Evolutionary conservation across 2,888 invertebrate genomes (phyloP).

Genomic region (Trachelus iudaicus): DNA sequence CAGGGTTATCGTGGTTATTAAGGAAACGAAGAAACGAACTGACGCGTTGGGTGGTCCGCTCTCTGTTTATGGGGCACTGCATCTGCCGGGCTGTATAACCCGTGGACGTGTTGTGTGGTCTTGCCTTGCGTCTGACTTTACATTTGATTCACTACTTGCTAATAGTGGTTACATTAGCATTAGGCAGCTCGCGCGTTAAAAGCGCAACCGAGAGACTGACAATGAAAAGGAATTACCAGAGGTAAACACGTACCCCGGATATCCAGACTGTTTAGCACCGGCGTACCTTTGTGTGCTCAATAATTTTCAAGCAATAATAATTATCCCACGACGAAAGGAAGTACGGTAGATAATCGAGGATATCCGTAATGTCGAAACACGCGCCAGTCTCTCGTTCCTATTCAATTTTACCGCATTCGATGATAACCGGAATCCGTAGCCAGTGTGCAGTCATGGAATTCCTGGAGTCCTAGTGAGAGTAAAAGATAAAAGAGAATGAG

Average conservation of each 20-base stretch:
- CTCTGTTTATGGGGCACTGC: conserved; percentile 64
- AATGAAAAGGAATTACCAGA: neutral
- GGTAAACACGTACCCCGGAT: neutral
- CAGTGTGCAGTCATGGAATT: neutral
- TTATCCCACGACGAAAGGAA: neutral
- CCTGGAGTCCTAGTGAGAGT: neutral
- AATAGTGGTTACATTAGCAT: conserved; percentile 57
- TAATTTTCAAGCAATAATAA: neutral
- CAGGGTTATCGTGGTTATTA: conserved; percentile 57
- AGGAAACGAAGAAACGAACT: conserved; percentile 56
- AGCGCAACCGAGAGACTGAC: neutral
- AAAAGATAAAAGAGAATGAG: neutral
- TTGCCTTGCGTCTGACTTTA: conserved; percentile 55
- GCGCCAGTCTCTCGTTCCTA: neutral
- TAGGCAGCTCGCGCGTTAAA: conserved; percentile 7
- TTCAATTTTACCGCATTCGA: neutral
- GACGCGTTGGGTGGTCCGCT: conserved; percentile 62
- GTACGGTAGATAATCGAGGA: neutral
- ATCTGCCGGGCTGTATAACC: conserved; percentile 58
- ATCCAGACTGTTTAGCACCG: neutral
- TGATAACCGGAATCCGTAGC: neutral
- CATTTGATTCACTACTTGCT: conserved; percentile 62
- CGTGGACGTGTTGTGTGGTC: conserved; percentile 59
- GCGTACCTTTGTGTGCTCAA: neutral
- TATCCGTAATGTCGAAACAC: neutral